These are phyloP conservation scores for Sarotherodon lohbergeri DNA, from an alignment of 2,113 vertebrate species.

Conservation along the genomic window DNA sequence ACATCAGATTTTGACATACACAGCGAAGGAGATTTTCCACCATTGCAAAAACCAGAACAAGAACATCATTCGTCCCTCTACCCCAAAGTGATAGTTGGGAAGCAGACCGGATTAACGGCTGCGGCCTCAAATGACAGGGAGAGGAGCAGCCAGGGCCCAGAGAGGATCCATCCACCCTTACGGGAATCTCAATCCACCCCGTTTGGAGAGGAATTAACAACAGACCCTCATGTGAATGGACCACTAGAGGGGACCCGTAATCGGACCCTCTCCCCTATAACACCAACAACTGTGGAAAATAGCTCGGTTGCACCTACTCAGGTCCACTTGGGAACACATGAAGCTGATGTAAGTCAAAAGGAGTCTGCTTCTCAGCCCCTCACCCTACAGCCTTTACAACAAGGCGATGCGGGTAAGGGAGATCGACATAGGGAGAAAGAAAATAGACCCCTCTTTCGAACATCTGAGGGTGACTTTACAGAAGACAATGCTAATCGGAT, in stretches of 20 bases:
- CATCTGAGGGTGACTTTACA: not conserved
- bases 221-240: not conserved
- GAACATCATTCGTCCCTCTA: not conserved
- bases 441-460: not conserved
- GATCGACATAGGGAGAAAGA: not conserved
- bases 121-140: not conserved
- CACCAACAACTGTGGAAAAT: not conserved
- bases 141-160: not conserved
- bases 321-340: not conserved
- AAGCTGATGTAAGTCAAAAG: not conserved
- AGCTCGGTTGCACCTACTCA: fast-evolving
- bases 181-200: not conserved
- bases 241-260: not conserved
- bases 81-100: not conserved
- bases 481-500: not conserved
- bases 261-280: not conserved
- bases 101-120: fast-evolving
- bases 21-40: not conserved
- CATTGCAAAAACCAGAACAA: not conserved
- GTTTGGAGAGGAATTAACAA: not conserved
- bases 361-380: not conserved
- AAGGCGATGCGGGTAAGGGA: not conserved
- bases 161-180: not conserved
- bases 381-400: not conserved
- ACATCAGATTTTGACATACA: not conserved